Evolutionary conservation across 2,113 vertebrate species (phyloP), one percentile per base, ranked within the genome.

Genomic region (Sarotherodon lohbergeri): DNA sequence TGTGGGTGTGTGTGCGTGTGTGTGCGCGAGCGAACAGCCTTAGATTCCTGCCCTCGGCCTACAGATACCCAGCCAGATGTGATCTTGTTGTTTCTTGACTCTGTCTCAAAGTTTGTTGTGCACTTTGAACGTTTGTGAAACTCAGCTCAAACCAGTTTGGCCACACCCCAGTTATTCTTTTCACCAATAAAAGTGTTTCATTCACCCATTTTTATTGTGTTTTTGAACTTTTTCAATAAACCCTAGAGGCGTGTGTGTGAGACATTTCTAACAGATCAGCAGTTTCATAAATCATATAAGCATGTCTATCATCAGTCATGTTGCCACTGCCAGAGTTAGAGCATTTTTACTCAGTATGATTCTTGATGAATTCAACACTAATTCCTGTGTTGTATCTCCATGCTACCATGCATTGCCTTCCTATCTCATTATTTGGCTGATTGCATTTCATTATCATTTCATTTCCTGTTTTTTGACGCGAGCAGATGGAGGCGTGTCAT

Each of bases 171-270:
- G n/a, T 79, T 34, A 36, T 29, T n/a, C 17, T 52, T 36, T 34
- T 55, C 17, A 55, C 8, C 5, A 36, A 39, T 34, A 55, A 55
- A 52, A 14, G 4, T 52, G 11, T 54, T 36, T 24, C 0, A 16
- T 55, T 29, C 5, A 19, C 16, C 27, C 4, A 16, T 17, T 80
- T 39, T 36, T n/a, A 16, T 24, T 39, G 3, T 16, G 19, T 13
- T 78, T 24, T 41, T 81, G 34, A 57, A 9, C 13, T 57, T 43
- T 24, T 14, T 81, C 22, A 43, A 41, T 57, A 56, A 81, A 36
- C 14, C 0, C 34, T 1, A 27, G 3, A 71, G n/a, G 39, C 1
- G 1, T 11, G 14, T 68, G 34, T 43, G 11, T 0, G 63, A 12
- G 17, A 79, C 16, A 19, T 22, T 80, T 55, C 79, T 24, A 57